Percentiles rank a stretch among this genome's conserved stretches.
These are phyloP conservation scores for Sphaeridia pumilis DNA, from an alignment of 2,888 invertebrate genomes.

Conservation along the genomic window DNA sequence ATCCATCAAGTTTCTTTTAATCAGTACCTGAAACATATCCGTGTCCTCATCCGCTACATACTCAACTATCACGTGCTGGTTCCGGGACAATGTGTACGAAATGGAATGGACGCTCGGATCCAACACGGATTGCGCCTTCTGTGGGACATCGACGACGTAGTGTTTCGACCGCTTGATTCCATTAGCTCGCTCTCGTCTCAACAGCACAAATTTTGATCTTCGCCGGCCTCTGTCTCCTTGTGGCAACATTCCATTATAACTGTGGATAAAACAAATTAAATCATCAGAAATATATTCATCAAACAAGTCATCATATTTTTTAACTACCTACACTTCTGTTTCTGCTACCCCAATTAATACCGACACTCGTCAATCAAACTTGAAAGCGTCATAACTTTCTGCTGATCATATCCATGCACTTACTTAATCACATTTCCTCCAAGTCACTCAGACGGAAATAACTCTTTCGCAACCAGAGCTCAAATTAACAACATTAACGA, in stretches of 20 bases:
- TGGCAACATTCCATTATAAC: conserved; percentile 88
- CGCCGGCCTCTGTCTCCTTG: conserved; percentile 89
- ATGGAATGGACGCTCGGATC: conserved; percentile 91
- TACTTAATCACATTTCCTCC: too few relatives aligned
- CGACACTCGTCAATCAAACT: too few relatives aligned
- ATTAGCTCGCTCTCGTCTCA: conserved; percentile 70
- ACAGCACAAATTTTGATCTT: conserved; percentile 85
- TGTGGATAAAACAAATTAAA: conserved; percentile 45
- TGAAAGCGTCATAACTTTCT: too few relatives aligned
- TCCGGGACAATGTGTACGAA: conserved; percentile 89
- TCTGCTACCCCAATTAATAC: too few relatives aligned
- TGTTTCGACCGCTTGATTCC: conserved; percentile 82
- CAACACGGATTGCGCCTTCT: conserved; percentile 73
- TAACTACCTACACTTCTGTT: too few relatives aligned
- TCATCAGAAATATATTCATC: too few relatives aligned
- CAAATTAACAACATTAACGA: too few relatives aligned
- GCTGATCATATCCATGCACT: too few relatives aligned
- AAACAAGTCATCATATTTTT: too few relatives aligned
- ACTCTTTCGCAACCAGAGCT: too few relatives aligned
- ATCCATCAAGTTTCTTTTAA: too few relatives aligned
- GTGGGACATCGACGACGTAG: conserved; percentile 91
- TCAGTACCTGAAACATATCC: conserved; percentile 99
- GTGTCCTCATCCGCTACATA: conserved; percentile 90
- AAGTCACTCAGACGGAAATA: too few relatives aligned
- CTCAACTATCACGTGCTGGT: conserved; percentile 96